Conservation (phyloP, 2,113 vertebrate species). For the Stercorarius parasiticus region DNA sequence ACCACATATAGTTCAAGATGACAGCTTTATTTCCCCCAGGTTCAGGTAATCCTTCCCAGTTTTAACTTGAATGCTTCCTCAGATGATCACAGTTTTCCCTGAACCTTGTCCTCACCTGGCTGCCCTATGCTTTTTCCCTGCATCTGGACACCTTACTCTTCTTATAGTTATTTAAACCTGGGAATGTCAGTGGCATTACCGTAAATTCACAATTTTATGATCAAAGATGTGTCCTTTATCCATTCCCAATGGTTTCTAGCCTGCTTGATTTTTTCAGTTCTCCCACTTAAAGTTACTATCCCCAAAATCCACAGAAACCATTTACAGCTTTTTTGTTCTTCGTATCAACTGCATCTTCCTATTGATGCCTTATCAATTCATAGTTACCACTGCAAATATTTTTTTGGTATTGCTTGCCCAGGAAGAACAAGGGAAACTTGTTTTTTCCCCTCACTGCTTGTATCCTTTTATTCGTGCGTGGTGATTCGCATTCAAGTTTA, state of each 20-base stretch:
- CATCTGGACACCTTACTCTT: background rate
- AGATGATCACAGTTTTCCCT: background rate
- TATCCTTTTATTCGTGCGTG: background rate
- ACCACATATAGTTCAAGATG: background rate
- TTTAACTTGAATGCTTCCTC: background rate
- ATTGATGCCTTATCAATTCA: background rate
- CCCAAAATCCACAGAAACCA: background rate
- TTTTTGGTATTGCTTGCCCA: background rate
- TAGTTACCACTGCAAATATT: background rate
- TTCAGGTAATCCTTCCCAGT: background rate
- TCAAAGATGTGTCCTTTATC: background rate
- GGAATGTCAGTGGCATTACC: background rate
- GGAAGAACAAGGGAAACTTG: background rate
- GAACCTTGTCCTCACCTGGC: background rate
- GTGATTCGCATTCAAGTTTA: background rate
- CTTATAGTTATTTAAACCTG: background rate
- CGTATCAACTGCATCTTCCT: background rate
- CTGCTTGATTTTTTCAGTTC: background rate
- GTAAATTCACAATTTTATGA: background rate
- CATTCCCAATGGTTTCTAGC: background rate
- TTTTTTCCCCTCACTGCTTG: background rate
- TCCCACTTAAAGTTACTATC: background rate
- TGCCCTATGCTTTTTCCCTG: background rate
- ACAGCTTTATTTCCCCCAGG: background rate
- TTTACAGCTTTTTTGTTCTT: background rate